Conservation (phyloP, 2,113 vertebrate genomes). For the Nematolebias whitei region DNA sequence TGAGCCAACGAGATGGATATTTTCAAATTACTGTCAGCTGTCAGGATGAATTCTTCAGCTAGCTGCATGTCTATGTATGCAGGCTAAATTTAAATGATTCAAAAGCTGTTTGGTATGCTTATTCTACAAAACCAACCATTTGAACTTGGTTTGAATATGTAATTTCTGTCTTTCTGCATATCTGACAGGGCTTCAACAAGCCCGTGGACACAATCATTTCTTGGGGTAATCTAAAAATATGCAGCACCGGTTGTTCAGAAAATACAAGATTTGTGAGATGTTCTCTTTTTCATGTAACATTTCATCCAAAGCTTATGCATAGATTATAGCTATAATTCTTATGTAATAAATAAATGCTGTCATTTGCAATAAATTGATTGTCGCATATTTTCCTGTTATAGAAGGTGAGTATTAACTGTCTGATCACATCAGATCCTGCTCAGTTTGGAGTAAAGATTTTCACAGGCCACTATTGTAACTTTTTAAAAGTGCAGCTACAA, state of each 20-base stretch:
- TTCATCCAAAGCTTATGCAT: constrained; percentile 9
- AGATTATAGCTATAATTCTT: neutral
- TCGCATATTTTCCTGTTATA: neutral
- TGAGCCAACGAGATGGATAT: neutral
- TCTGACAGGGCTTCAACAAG: constrained; percentile 12
- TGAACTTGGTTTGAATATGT: constrained; percentile 7
- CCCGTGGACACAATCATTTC: neutral
- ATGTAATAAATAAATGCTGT: neutral
- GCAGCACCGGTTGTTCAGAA: constrained; percentile 2
- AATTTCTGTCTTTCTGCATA: constrained; percentile 11
- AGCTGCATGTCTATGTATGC: constrained; percentile 14
- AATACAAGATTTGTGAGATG: neutral
- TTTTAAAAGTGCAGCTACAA: too few species aligned
- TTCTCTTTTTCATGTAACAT: constrained; percentile 11
- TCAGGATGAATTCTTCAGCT: neutral
- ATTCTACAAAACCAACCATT: constrained; percentile 3
- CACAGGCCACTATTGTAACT: too few species aligned
- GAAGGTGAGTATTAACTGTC: too few species aligned
- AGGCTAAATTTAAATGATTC: neutral
- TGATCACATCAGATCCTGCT: too few species aligned
- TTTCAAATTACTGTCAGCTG: neutral
- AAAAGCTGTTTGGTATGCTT: constrained; percentile 13
- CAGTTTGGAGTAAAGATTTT: too few species aligned
- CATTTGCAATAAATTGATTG: constrained; percentile 5
- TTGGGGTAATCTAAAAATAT: constrained; percentile 8